Evolutionary conservation across 2,888 invertebrate species (phyloP).

Genomic region (Zele albiditarsus): DNA sequence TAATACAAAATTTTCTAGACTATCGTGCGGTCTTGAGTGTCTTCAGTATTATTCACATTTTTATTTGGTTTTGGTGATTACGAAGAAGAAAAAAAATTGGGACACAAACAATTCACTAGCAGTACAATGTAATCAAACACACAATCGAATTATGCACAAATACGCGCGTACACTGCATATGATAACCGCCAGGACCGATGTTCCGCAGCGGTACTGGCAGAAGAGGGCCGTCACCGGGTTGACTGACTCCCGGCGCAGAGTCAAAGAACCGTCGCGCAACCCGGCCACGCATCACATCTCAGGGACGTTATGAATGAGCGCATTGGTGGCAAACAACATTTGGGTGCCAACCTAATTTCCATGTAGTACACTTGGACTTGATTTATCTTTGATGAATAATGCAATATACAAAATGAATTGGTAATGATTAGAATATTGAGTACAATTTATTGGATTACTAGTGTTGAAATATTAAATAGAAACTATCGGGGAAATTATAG

Average conservation of each 20-base stretch:
- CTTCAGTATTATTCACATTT: conserved; percentile 15
- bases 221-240: conserved; percentile 68
- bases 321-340: neutral
- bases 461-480: neutral
- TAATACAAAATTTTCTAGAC: neutral
- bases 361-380: neutral
- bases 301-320: conserved; percentile 29
- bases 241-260: conserved; percentile 69
- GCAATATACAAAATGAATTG: neutral
- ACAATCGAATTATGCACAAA: neutral
- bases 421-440: neutral
- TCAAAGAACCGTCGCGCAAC: conserved; percentile 68
- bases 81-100: no score
- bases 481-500: neutral
- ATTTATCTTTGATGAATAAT: neutral
- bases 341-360: neutral
- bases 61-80: neutral
- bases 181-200: conserved; percentile 39
- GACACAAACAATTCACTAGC: neutral
- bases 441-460: neutral
- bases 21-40: neutral
- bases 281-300: conserved; percentile 59
- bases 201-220: conserved; percentile 49
- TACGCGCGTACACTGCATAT: neutral
- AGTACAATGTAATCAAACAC: conserved; percentile 1